These are phyloP conservation scores for Gorsachius magnificus DNA, from an alignment of 2,797 vertebrate species.

Conservation along the genomic window DNA sequence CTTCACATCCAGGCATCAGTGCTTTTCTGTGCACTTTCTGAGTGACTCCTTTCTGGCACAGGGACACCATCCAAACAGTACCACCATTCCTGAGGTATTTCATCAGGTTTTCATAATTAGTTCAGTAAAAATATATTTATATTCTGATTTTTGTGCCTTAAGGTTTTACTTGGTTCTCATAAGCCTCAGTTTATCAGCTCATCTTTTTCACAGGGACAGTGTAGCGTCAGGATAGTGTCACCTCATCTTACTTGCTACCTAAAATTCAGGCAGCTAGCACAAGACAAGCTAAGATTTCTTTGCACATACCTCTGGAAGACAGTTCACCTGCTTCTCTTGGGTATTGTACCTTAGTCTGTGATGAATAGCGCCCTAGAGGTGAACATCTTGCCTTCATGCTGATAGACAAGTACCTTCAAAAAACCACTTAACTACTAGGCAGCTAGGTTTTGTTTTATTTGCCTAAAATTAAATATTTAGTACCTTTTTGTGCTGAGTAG, in stretches of 20 bases:
- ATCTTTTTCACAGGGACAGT: background rate
- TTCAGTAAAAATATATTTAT: background rate
- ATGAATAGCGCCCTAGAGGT: background rate
- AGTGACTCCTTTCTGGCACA: background rate
- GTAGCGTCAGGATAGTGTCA: accelerated
- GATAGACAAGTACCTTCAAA: background rate
- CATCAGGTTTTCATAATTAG: background rate
- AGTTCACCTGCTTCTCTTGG: background rate
- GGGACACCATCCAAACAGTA: background rate
- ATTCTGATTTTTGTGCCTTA: background rate
- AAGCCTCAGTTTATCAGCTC: background rate
- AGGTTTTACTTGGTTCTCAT: background rate
- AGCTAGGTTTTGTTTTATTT: background rate
- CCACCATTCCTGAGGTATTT: background rate
- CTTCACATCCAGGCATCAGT: background rate
- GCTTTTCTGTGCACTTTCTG: background rate
- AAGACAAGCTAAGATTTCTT: background rate
- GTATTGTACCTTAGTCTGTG: background rate
- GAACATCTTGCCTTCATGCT: background rate
- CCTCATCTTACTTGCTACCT: background rate
- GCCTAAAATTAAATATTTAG: background rate
- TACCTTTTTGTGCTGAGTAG: background rate
- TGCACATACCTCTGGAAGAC: background rate
- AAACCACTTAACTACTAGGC: background rate
- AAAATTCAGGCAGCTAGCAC: background rate